Evolutionary conservation across 1,140 invertebrate species (phyloP).

Genomic region (Drosophila baimaii): DNA sequence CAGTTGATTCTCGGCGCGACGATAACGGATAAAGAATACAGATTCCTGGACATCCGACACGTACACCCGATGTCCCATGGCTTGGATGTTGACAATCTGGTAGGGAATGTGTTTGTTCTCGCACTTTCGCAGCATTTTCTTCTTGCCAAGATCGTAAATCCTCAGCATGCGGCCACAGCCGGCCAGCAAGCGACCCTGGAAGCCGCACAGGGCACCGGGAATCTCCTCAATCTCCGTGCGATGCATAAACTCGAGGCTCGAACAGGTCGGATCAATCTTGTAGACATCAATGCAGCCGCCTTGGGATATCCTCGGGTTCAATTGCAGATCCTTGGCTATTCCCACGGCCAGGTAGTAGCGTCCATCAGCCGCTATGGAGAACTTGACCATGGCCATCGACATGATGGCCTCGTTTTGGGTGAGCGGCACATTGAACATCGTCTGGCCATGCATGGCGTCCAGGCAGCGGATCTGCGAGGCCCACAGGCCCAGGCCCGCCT

Average conservation of each 20-base stretch:
- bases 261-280: constrained; percentile 89
- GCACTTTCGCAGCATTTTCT: constrained; percentile 98
- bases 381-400: constrained; percentile 89
- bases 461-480: constrained; percentile 97
- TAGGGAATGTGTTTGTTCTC: constrained; percentile 99
- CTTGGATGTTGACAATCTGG: constrained; percentile 96
- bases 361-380: constrained; percentile 74
- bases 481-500: constrained; percentile 98
- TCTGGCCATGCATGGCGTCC: constrained; percentile 93
- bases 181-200: constrained; percentile 96
- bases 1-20: constrained; percentile 97
- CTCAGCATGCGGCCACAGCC: constrained; percentile 96
- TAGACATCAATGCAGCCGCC: constrained; percentile 74
- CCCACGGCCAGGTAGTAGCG: constrained; percentile 87
- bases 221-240: constrained; percentile 97
- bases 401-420: constrained; percentile 98
- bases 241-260: constrained; percentile 95
- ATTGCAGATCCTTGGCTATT: constrained; percentile 94
- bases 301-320: constrained; percentile 89
- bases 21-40: constrained; percentile 98
- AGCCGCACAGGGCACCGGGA: constrained; percentile 93
- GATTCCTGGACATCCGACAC: constrained; percentile 99
- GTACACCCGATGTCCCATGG: constrained; percentile 96
- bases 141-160: constrained; percentile 98
- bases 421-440: constrained; percentile 91